Conservation (phyloP, 2,888 invertebrate species). For the Cabera pusaria region DNA sequence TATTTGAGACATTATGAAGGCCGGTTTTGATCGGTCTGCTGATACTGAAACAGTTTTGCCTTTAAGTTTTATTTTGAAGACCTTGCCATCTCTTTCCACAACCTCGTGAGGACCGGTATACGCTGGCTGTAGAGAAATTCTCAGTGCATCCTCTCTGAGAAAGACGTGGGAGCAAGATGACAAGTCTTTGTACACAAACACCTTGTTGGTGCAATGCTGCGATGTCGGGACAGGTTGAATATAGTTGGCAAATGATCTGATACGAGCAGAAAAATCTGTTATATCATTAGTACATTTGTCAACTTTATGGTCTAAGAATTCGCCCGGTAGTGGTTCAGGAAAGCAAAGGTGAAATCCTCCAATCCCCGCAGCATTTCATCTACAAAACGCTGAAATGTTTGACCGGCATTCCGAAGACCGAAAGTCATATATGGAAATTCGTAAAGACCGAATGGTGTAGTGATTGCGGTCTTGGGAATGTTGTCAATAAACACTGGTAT, state of each 20-base stretch:
- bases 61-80: constrained; percentile 5
- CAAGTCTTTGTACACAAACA: constrained; percentile 37
- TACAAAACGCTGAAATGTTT: too few species aligned
- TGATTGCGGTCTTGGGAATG: too few species aligned
- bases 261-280: constrained; percentile 26
- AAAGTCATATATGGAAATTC: too few species aligned
- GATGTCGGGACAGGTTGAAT: constrained; percentile 27
- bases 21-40: too few species aligned
- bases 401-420: too few species aligned
- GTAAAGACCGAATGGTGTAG: too few species aligned
- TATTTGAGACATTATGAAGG: constrained; percentile 12
- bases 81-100: background rate
- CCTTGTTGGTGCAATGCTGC: too few species aligned
- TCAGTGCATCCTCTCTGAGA: constrained; percentile 11
- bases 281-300: background rate
- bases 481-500: too few species aligned
- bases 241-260: constrained; percentile 17
- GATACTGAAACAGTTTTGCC: constrained; percentile 3
- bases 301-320: constrained; percentile 12
- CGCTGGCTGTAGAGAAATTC: background rate
- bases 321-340: constrained; percentile 28
- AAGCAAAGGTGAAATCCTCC: constrained; percentile 47
- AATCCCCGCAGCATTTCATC: too few species aligned
- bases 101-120: constrained; percentile 6
- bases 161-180: constrained; percentile 29